These are phyloP conservation scores for Caenorhabditis virilis DNA, from an alignment of 2,888 invertebrate genomes.

Conservation along the genomic window DNA sequence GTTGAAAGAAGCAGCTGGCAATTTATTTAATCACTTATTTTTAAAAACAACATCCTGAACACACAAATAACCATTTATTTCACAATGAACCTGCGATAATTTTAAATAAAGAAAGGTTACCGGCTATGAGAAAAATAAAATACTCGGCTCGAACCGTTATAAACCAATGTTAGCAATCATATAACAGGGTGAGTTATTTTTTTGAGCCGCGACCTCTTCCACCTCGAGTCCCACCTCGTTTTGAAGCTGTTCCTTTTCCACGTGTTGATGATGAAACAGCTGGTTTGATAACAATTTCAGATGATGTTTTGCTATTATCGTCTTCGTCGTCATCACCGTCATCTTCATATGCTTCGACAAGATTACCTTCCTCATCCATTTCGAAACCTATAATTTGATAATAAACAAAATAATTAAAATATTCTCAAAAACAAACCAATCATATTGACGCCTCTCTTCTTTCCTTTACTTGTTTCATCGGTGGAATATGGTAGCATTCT, in stretches of 20 bases:
- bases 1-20: not conserved
- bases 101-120: too few species aligned
- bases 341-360: constrained; percentile 44
- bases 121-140: not conserved
- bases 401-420: not conserved
- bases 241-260: not conserved
- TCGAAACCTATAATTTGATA: constrained; percentile 30
- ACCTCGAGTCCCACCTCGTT: not conserved
- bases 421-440: constrained; percentile 9
- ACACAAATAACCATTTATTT: not conserved
- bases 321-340: constrained; percentile 41
- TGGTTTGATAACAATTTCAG: constrained; percentile 24
- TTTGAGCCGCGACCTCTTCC: not conserved
- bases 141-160: not conserved
- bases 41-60: not conserved
- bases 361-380: constrained; percentile 55
- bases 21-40: not conserved
- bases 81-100: not conserved
- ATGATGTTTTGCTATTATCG: constrained; percentile 10
- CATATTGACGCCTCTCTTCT: constrained; percentile 20
- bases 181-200: too few species aligned
- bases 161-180: too few species aligned
- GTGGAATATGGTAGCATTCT: constrained; percentile 81
- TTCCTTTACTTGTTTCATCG: constrained; percentile 65
- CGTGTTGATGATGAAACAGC: not conserved